Evolutionary conservation across 2,113 vertebrate species (phyloP), one percentile per base, ranked within the genome.

Genomic region (Budorcas taxicolor): DNA sequence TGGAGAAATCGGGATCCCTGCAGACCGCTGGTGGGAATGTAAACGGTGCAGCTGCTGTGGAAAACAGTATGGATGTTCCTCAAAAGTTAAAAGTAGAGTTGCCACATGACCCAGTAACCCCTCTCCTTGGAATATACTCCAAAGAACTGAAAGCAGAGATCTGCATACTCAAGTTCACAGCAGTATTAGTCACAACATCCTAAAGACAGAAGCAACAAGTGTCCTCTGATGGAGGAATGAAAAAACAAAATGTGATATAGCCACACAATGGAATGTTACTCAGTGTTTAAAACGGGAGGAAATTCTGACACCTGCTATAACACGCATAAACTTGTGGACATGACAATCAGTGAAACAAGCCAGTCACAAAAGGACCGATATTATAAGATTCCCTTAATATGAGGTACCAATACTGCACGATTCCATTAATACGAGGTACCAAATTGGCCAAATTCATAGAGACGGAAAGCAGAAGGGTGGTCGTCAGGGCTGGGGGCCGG

Each of bases 401-500:
- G 17, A 1, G n/a, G n/a, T 1, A 71, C n/a, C n/a, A 23, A 23
- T 6, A 23, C 19, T 23, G 10, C 23, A 40, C 0, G 1, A 13
- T 36, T 23, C 67, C n/a, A 23, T 13, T 71, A 71, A 71, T 23
- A 40, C 5, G 5, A 82, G 36, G n/a, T 4, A 16, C 45, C 40
- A 9, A 5, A 40, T 3, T 4, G 29, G 67, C 27, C 85, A 31
- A n/a, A 71, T 36, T 21, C 45, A 43, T 2, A 6, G 45, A 85
- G 13, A 81, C 67, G 36, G 7, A 25, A 71, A 31, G 71, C 2
- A 88, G 36, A 50, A 55, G 1, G 25, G 19, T 7, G 33, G 17
- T 0, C 6, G 5, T 21, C n/a, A 7, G 86, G 31, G 5, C 1
- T 1, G n/a, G 27, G 0, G 3, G 1, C 16, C 7, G 4, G 1